Evolutionary conservation across 2,888 invertebrate species (phyloP), one percentile per base, ranked within the genome.

Genomic region (Nomada hirtipes): DNA sequence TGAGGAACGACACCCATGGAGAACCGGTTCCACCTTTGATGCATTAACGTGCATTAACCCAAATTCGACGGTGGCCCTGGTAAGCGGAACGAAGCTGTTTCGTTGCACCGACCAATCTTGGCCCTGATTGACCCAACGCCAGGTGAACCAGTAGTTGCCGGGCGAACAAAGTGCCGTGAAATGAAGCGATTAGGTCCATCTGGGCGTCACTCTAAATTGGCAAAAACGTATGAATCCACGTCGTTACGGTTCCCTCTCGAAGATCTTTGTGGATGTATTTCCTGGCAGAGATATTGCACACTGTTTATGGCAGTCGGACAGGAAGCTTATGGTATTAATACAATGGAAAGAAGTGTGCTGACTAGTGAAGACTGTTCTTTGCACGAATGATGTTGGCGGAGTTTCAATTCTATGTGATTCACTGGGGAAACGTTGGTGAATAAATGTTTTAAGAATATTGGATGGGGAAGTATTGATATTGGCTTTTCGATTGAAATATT

Each of bases 31-130:
- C 55, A 26, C n/a, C 65, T 76, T 84, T 85, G 87, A 86, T 83
- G 85, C 85, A 85, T 86, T 83, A 86, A 87, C 85, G 72, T 85
- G 83, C 80, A 83, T 86, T 84, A 87, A 87, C 87, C 87, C 76
- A 88, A 87, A 87, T 87, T 73, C 82, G 65, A 84, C 70, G 78
- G 76, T 72, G 75, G 67, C 79, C 70, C 81, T 85, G 63, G 84
- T 63, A 68, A 79, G 74, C 77, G 44, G 69, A 63, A 64, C 69
- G 69, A 78, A 79, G 64, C 44, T 10, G 70, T 70, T 65, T 65
- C 65, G 79, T 79, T 79, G 64, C 60, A 60, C 61, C 57, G 75
- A 55, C 76, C 64, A 73, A 60, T 82, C 78, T 73, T 65, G 68
- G 82, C 67, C 78, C 74, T 73, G 84, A 84, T 86, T 72, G 85